Conservation (phyloP, 2,888 invertebrate species). For the Cremastinae sp. region DNA sequence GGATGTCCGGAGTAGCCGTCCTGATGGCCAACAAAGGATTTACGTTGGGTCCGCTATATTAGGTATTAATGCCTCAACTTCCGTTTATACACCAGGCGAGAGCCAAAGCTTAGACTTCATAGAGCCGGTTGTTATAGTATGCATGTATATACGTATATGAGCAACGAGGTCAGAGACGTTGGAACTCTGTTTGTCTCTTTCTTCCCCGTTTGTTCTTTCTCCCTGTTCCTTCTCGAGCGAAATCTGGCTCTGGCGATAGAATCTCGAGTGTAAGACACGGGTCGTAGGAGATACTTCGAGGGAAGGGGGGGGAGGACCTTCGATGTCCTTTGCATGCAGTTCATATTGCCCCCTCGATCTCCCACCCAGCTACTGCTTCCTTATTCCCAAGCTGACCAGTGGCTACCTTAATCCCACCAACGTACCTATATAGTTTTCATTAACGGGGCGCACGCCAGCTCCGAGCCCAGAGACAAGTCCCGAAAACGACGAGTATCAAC, state of each 20-base stretch:
- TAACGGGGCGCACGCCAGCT: constrained; percentile 67
- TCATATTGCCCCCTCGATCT: constrained; percentile 16
- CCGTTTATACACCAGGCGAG: constrained; percentile 66
- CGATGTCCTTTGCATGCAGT: constrained; percentile 42
- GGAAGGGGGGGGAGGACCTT: constrained; percentile 43
- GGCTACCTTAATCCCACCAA: constrained; percentile 78
- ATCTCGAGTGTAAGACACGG: constrained; percentile 56
- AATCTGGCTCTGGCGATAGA: constrained; percentile 29
- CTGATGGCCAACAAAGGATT: constrained; percentile 63
- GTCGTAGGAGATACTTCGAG: constrained; percentile 59
- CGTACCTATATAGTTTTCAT: constrained; percentile 80
- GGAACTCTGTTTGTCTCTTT: constrained; percentile 4
- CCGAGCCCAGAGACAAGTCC: not conserved
- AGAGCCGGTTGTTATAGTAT: too few species aligned
- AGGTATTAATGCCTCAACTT: constrained; percentile 79
- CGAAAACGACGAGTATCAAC: constrained; percentile 62
- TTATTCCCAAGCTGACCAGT: constrained; percentile 71
- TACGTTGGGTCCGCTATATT: constrained; percentile 75
- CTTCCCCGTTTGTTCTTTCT: not conserved
- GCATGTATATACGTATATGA: too few species aligned
- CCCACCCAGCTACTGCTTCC: constrained; percentile 40
- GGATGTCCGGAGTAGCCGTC: constrained; percentile 43
- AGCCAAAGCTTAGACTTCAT: constrained; percentile 53
- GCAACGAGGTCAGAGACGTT: constrained; percentile 34
- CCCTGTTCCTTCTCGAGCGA: constrained; percentile 7